Conservation (phyloP, 2,888 invertebrate species). For the Hoplodrina ambigua region DNA sequence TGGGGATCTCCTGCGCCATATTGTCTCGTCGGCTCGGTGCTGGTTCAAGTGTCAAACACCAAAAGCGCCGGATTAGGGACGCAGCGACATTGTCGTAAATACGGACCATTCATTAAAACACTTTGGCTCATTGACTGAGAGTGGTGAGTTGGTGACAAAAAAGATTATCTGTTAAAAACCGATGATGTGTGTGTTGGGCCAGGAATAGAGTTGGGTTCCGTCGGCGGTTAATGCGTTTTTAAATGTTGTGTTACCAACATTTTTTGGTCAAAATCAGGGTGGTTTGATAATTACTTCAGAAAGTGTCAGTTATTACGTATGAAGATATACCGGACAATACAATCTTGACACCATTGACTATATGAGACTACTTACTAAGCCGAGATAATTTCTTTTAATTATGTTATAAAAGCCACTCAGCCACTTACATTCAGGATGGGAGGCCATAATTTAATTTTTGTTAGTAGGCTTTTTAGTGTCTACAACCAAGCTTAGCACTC, state of each 20-base stretch:
- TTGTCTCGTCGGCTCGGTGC: conserved; percentile 69
- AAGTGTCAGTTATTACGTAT: neutral
- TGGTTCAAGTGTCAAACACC: conserved; percentile 82
- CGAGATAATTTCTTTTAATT: neutral
- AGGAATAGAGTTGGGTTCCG: neutral
- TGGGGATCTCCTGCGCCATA: conserved; percentile 67
- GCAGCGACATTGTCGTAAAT: conserved; percentile 50
- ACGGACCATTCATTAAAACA: conserved; percentile 54
- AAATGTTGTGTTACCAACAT: neutral
- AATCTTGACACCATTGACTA: neutral
- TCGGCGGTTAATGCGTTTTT: neutral
- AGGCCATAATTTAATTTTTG: neutral
- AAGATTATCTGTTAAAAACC: conserved; percentile 24
- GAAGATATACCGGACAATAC: neutral
- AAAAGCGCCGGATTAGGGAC: conserved; percentile 66
- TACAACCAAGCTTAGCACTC: neutral
- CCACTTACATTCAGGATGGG: neutral
- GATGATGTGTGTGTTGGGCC: conserved; percentile 13
- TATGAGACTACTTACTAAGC: neutral
- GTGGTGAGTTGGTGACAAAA: conserved; percentile 49
- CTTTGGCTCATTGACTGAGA: conserved; percentile 54
- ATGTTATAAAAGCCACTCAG: conserved; percentile 3
- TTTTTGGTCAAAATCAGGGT: neutral
- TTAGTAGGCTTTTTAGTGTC: neutral
- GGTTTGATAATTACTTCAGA: too few species aligned